phyloP scores from a whole-genome alignment of 23 tunicate species.

The Pegea sp. region DNA sequence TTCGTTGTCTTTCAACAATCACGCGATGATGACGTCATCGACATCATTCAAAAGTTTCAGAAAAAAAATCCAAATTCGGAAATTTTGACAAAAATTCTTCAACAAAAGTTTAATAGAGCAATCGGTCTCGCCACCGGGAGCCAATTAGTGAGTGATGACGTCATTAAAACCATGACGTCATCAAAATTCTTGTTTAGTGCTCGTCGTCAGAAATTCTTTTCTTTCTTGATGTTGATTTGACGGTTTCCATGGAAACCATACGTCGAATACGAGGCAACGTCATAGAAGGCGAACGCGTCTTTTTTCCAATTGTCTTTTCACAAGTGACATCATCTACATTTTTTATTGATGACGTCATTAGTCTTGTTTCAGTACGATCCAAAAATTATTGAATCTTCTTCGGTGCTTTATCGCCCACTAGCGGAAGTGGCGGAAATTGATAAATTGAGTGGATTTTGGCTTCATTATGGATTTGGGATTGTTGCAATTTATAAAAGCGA shows the following conservation, averaged over 20 bases:
- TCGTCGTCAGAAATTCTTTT: slow-evolving; percentile 2
- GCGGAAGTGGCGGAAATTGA: slow-evolving; percentile 12
- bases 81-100: background rate
- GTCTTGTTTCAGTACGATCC: slow-evolving; percentile 26
- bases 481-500: slow-evolving; percentile 75
- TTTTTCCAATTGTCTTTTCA: slow-evolving; percentile 6
- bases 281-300: background rate
- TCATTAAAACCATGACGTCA: too few species aligned
- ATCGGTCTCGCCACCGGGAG: slow-evolving; percentile 5
- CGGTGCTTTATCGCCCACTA: slow-evolving; percentile 5
- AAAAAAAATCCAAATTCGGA: slow-evolving; percentile 2
- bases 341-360: background rate
- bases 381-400: slow-evolving; percentile 18
- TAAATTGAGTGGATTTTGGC: slow-evolving; percentile 79
- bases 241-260: background rate
- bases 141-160: background rate
- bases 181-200: too few species aligned
- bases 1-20: background rate
- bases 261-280: background rate
- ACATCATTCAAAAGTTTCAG: background rate
- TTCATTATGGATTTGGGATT: slow-evolving; percentile 71
- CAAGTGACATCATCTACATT: background rate
- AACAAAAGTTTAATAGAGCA: slow-evolving; percentile 7
- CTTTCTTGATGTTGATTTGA: slow-evolving; percentile 8
- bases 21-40: background rate